Percentiles rank a stretch among this genome's conserved stretches.
Conservation (phyloP, 2,888 invertebrate species). For the Stenodera caucasica region DNA sequence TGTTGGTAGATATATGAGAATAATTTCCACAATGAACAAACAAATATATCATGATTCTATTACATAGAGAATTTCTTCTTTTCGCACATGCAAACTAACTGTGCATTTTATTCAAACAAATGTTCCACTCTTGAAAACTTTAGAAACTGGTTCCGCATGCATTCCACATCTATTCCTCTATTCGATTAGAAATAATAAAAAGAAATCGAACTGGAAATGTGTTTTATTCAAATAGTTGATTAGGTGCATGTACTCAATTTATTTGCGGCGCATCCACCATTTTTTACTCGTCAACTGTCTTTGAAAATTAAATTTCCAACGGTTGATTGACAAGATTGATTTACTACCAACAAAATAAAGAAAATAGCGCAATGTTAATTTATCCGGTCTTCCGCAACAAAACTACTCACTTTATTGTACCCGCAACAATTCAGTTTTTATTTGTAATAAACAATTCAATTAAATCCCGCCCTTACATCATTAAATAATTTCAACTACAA, state of each 20-base stretch:
- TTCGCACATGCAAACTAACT: background rate
- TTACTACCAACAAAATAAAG: background rate
- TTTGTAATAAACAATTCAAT: conserved; percentile 1
- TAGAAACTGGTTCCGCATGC: background rate
- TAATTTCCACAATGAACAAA: background rate
- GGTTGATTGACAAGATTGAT: background rate
- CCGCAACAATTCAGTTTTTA: conserved; percentile 3
- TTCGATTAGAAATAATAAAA: background rate
- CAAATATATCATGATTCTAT: conserved; percentile 2
- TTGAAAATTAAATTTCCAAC: background rate
- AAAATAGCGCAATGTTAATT: background rate
- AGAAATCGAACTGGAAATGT: background rate
- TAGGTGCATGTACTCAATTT: background rate
- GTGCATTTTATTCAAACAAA: background rate
- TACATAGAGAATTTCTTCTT: background rate
- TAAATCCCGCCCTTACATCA: background rate
- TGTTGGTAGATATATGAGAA: background rate
- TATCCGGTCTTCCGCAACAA: background rate
- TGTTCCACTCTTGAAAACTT: background rate
- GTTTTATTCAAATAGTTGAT: background rate
- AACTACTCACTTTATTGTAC: background rate
- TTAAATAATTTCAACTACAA: too few relatives aligned
- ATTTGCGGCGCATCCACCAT: background rate
- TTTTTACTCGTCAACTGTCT: background rate
- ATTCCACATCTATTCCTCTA: background rate